Conservation (phyloP, 2,113 vertebrate species). For the Alethe diademata region DNA sequence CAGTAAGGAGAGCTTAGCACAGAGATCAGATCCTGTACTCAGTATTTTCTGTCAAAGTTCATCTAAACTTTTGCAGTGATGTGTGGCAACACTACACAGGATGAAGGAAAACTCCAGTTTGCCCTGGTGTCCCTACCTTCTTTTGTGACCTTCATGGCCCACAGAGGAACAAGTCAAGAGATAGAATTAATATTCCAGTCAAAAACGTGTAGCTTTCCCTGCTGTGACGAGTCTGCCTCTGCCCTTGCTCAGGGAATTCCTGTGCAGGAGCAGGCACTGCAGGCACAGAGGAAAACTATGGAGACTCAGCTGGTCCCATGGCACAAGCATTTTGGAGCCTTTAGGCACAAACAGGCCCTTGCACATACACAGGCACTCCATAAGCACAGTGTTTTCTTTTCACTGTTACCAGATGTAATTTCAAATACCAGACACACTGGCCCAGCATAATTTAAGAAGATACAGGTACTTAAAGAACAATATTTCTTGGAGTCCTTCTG, state of each 20-base stretch:
- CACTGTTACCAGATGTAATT: background rate
- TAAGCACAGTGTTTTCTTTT: background rate
- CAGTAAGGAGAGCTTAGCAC: background rate
- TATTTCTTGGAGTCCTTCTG: background rate
- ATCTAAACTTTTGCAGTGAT: background rate
- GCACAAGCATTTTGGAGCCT: background rate
- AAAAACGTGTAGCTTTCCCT: fast-evolving
- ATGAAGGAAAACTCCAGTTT: background rate
- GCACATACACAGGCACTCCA: fast-evolving
- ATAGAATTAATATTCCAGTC: background rate
- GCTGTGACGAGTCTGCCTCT: too few species aligned
- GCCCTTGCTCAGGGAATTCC: background rate
- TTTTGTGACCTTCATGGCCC: background rate
- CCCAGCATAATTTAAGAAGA: background rate
- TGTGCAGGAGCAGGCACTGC: background rate
- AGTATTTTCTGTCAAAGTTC: background rate
- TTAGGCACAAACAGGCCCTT: background rate
- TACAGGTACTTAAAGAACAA: background rate
- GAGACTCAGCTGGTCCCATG: background rate
- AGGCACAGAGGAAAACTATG: fast-evolving
- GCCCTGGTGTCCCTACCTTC: background rate
- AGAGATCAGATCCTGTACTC: background rate
- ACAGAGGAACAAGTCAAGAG: background rate
- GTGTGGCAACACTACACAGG: background rate
- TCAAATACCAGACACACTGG: background rate